These are phyloP conservation scores for Myotis planiceps DNA, from an alignment of 2,797 vertebrate genomes.

Conservation along the genomic window DNA sequence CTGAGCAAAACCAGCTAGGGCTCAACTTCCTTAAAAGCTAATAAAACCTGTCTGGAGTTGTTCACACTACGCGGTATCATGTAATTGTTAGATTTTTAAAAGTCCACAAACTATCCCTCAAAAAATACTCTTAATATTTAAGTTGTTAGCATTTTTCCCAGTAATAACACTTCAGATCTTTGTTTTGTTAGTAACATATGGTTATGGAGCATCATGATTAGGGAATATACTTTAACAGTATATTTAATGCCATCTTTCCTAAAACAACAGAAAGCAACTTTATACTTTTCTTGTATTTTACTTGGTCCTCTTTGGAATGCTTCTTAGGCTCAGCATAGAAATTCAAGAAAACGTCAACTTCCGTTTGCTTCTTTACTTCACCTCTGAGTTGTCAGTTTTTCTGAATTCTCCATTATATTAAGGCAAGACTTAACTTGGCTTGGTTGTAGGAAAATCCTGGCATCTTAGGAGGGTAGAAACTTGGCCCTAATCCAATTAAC, in stretches of 20 bases:
- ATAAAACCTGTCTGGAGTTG: conserved; percentile 56
- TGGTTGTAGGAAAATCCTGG: conserved; percentile 63
- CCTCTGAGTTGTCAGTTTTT: conserved; percentile 50
- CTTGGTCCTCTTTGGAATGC: neutral
- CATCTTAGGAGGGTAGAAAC: conserved; percentile 65
- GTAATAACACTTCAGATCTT: neutral
- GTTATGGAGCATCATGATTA: neutral
- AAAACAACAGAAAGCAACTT: neutral
- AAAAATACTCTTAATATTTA: conserved; percentile 10
- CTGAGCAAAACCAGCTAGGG: too few species aligned
- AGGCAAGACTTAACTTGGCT: conserved; percentile 58
- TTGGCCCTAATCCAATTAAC: conserved; percentile 65
- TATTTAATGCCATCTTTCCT: neutral
- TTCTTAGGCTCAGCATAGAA: conserved; percentile 29
- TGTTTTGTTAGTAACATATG: neutral
- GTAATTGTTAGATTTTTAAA: conserved; percentile 24
- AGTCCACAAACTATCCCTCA: neutral
- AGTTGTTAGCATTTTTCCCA: neutral
- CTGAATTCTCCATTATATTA: conserved; percentile 60
- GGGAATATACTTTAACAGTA: neutral
- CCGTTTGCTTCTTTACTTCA: conserved; percentile 52
- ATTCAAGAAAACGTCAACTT: conserved; percentile 44
- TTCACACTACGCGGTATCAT: neutral
- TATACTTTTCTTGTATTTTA: conserved; percentile 16
- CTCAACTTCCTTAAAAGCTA: conserved; percentile 48